Percentiles rank a stretch among this genome's conserved stretches.
phyloP scores from a whole-genome alignment of 2,113 vertebrate genomes.

The Cinclus cinclus region DNA sequence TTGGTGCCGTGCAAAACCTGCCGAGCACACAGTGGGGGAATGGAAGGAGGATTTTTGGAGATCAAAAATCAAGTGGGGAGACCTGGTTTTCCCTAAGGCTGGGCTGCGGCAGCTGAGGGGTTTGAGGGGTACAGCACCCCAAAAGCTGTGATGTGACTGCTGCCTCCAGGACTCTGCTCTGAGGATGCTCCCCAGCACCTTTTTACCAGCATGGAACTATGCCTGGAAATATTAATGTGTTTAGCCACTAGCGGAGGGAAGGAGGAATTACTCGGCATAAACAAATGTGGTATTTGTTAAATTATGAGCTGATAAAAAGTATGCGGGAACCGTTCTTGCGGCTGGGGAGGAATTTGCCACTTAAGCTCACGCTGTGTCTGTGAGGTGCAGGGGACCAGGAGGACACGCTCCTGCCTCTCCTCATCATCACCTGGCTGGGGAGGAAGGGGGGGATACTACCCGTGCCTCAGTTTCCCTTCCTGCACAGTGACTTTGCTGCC shows the following conservation, averaged over 20 bases:
- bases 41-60: neutral
- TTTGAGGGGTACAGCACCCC: neutral
- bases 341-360: neutral
- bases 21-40: neutral
- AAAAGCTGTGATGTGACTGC: neutral
- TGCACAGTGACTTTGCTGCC: neutral
- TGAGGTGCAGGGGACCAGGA: neutral
- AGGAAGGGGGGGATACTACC: accelerated
- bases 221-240: slow-evolving; percentile 31
- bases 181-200: slow-evolving; percentile 14
- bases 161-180: neutral
- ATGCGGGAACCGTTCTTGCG: neutral
- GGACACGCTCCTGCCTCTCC: neutral
- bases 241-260: slow-evolving; percentile 46
- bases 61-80: neutral
- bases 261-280: slow-evolving; percentile 33
- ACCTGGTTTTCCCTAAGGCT: neutral
- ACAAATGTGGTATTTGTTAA: slow-evolving; percentile 40
- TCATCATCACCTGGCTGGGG: neutral
- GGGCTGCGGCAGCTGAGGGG: neutral
- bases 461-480: slow-evolving; percentile 46
- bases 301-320: slow-evolving; percentile 55
- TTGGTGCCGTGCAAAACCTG: neutral
- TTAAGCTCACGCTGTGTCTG: neutral
- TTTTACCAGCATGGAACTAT: slow-evolving; percentile 13